phyloP scores from a whole-genome alignment of 2,113 vertebrate genomes.

The Barnardius zonarius region DNA sequence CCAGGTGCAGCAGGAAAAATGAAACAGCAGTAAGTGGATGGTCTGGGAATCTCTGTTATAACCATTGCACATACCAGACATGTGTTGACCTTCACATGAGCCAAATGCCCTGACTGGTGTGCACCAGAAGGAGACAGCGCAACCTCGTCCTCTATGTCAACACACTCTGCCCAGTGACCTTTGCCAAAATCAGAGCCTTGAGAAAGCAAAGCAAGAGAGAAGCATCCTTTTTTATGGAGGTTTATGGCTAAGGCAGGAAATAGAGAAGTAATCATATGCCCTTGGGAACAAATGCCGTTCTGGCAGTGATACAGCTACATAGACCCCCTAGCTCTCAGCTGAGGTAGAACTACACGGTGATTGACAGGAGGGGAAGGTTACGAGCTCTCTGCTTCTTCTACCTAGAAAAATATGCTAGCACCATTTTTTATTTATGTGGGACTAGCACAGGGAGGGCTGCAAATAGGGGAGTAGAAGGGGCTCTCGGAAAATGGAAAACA shows the following conservation, averaged over 20 bases:
- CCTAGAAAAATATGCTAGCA: neutral
- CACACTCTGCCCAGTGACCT: neutral
- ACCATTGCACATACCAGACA: neutral
- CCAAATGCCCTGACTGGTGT: neutral
- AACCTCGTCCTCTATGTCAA: neutral
- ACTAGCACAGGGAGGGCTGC: neutral
- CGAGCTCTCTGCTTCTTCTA: neutral
- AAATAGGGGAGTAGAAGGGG: neutral
- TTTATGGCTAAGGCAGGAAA: neutral
- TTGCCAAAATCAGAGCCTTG: neutral
- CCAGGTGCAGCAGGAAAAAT: neutral
- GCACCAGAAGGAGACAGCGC: neutral
- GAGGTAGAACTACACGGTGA: neutral
- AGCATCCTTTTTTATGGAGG: neutral
- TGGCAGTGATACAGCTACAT: neutral
- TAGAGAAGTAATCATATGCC: neutral
- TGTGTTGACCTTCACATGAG: neutral
- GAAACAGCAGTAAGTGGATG: neutral
- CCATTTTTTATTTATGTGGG: neutral
- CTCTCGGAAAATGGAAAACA: conserved; percentile 38
- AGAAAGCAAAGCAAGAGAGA: neutral
- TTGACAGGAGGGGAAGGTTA: neutral
- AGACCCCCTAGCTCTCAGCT: neutral
- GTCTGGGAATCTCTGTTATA: neutral
- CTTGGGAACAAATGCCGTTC: neutral